A percentile compares a stretch with the other conserved stretches of the same genome.
phyloP scores from a whole-genome alignment of 2,113 vertebrate species.

The Asarcornis scutulata region DNA sequence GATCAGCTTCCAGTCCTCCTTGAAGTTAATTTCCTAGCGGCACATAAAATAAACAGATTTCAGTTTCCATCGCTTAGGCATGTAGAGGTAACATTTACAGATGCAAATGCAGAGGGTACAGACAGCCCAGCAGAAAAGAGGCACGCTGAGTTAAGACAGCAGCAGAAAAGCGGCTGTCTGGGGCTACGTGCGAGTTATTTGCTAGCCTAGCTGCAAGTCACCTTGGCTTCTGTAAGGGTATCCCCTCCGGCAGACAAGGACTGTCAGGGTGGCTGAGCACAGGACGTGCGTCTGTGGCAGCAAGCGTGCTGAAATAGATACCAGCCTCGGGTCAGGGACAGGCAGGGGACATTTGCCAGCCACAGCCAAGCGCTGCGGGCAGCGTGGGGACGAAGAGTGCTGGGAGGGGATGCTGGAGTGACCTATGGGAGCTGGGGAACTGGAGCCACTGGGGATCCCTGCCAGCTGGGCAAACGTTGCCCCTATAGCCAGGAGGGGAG shows the following conservation, averaged over 20 bases:
- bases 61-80: neutral
- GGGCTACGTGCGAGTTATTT: neutral
- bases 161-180: neutral
- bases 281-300: neutral
- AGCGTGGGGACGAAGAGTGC: neutral
- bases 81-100: neutral
- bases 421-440: neutral
- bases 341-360: neutral
- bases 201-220: neutral
- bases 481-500: neutral
- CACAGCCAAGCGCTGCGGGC: neutral
- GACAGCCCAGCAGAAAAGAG: neutral
- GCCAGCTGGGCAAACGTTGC: constrained; percentile 31
- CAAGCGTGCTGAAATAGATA: neutral
- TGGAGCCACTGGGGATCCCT: constrained; percentile 9
- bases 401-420: neutral
- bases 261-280: neutral
- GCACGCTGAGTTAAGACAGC: neutral
- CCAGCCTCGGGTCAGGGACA: neutral
- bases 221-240: neutral
- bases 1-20: constrained; percentile 94
- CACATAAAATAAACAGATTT: constrained; percentile 38
- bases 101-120: neutral
- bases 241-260: neutral
- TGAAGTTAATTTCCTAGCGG: constrained; percentile 83